Evolutionary conservation across 2,888 invertebrate genomes (phyloP).

Genomic region (Dryomyza anilis): DNA sequence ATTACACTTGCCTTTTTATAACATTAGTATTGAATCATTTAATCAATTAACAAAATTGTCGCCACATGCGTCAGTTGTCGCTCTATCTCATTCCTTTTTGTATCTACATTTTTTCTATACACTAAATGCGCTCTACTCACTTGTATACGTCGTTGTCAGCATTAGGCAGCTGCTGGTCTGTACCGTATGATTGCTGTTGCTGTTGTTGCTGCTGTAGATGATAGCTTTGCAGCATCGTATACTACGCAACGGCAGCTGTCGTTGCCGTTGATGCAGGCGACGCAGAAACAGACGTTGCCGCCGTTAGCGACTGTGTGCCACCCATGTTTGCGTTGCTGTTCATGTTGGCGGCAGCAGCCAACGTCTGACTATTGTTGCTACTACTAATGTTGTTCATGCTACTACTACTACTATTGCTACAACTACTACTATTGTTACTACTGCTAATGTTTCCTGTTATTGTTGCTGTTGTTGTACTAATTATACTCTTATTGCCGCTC

Average conservation of each 20-base stretch:
- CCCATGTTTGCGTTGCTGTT: slow-evolving; percentile 22
- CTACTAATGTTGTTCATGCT: slow-evolving; percentile 38
- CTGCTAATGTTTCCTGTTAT: slow-evolving; percentile 38
- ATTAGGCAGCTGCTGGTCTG: no score
- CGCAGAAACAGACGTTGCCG: slow-evolving; percentile 27
- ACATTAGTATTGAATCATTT: background rate
- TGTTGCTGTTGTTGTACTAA: slow-evolving; percentile 31
- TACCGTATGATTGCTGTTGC: slow-evolving; percentile 40
- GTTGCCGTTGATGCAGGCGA: slow-evolving; percentile 39
- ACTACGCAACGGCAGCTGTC: slow-evolving; percentile 62
- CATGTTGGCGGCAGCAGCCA: slow-evolving; percentile 15
- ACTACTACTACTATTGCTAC: slow-evolving; percentile 38
- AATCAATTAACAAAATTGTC: background rate
- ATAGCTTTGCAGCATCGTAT: slow-evolving; percentile 50
- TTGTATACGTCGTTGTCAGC: slow-evolving; percentile 37
- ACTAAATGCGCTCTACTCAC: background rate
- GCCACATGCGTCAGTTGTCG: background rate
- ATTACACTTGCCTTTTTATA: no score
- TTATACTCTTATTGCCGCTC: slow-evolving; percentile 33
- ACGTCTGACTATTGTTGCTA: slow-evolving; percentile 28
- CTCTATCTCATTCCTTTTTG: background rate
- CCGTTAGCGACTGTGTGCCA: slow-evolving; percentile 24
- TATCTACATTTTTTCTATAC: background rate
- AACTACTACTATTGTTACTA: slow-evolving; percentile 36
- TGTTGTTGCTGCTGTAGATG: slow-evolving; percentile 40